Evolutionary conservation across 2,888 invertebrate species (phyloP).

Genomic region (Lithodes maja): DNA sequence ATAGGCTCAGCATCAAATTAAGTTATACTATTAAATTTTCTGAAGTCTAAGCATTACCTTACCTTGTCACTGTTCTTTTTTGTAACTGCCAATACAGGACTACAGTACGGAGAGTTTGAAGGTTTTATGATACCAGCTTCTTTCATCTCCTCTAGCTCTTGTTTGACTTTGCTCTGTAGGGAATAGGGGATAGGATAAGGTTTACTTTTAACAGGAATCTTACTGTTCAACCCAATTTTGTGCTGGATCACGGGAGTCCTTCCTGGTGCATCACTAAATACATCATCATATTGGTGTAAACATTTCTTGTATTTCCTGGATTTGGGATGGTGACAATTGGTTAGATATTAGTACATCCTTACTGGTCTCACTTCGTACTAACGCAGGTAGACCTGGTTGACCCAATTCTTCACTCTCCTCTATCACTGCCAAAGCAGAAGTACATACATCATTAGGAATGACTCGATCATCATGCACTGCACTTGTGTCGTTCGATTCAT

Average conservation of each 20-base stretch:
- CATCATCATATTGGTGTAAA: neutral
- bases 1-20: neutral
- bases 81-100: neutral
- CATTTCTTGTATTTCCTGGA: neutral
- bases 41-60: neutral
- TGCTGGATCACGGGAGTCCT: neutral
- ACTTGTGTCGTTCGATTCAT: neutral
- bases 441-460: neutral
- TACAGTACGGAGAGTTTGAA: neutral
- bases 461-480: neutral
- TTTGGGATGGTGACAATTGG: too few species aligned
- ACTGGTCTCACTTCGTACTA: neutral
- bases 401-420: neutral
- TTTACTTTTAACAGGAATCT: neutral
- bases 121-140: neutral
- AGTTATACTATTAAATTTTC: neutral
- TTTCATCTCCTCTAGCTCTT: neutral
- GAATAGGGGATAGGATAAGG: neutral
- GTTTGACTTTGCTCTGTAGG: neutral
- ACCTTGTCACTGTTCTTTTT: neutral
- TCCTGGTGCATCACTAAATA: neutral
- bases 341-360: neutral
- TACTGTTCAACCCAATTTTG: neutral
- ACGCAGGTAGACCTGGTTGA: neutral
- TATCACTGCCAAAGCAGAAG: neutral